Evolutionary conservation across 30 jellyfish, hydroid and myxozoan species (phyloP), one percentile per base, ranked within the genome.

Genomic region (Hydractinia echinata): DNA sequence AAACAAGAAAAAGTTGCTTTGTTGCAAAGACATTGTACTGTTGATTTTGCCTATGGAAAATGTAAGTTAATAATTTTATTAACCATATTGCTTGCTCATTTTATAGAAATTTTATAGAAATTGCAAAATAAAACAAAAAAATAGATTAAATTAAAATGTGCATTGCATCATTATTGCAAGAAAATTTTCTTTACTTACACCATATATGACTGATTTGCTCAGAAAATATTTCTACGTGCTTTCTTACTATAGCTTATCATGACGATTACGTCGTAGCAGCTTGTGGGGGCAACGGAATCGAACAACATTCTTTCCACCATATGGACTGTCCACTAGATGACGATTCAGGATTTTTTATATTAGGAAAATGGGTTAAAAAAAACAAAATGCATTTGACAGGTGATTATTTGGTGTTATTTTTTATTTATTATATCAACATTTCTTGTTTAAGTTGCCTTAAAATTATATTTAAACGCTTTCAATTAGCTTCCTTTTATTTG

Each of bases 291-390:
- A 64, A 64, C 39, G 74, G 74, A 0, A 64, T 64, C 74, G 74
- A 64, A 13, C 19, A n/a, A 51, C 74, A 64, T 64, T 4, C 6
- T 64, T 64, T 64, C 74, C 74, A 64, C 16, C 74, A 64, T 64
- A 64, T 64, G 74, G 74, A 64, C 39, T 64, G 74, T 51, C 74
- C 74, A 51, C 74, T 64, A 51, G 74, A 64, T 13, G 74, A 64
- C 74, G 74, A 64, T 13, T 64, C 74, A n/a, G 74, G 74, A 64
- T 64, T 64, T 64, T 64, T 64, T 6, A 51, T 64, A 13, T 51
- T 64, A n/a, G 74, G 74, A 64, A 64, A 64, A 64, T 64, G 39
- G 19, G 18, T 64, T 64, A 51, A 51, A 7, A 51, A 64, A 13
- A 51, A 64, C 2, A 30, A 30, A 8, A 1, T 64, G 18, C 74